These are phyloP conservation scores for Eulemur rufifrons DNA, from an alignment of 2,113 vertebrate genomes.

Conservation along the genomic window DNA sequence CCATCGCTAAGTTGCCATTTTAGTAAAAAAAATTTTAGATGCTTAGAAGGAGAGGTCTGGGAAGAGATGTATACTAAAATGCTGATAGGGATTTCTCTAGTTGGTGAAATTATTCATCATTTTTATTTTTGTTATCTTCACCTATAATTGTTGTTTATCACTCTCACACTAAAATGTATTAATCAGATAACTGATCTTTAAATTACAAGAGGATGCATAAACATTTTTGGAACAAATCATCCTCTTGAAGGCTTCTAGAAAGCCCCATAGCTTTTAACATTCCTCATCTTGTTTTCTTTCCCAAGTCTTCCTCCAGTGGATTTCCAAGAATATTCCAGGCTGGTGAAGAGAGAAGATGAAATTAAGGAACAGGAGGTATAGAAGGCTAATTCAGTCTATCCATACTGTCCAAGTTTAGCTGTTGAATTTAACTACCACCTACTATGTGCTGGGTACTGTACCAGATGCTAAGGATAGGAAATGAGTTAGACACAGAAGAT, in stretches of 20 bases:
- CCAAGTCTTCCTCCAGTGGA: not conserved
- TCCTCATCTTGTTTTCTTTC: not conserved
- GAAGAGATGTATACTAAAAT: not conserved
- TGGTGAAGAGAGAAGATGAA: not conserved
- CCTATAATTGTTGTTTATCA: not conserved
- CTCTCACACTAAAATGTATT: not conserved
- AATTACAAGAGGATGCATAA: not conserved
- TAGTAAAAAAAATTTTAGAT: not conserved
- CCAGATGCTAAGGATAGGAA: not conserved
- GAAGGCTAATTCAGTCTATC: not conserved
- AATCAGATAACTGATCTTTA: not conserved
- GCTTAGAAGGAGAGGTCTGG: not conserved
- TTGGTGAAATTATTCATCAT: not conserved
- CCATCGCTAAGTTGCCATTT: not conserved
- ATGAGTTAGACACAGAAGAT: not conserved
- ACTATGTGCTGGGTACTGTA: not conserved
- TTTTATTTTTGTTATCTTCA: constrained; percentile 10
- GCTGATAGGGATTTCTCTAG: not conserved
- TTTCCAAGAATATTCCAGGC: not conserved
- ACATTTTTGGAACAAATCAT: not conserved
- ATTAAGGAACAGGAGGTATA: not conserved
- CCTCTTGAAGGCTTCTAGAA: not conserved
- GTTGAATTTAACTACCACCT: not conserved
- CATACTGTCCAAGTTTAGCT: not conserved
- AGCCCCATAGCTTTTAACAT: not conserved